Evolutionary conservation across 2,113 vertebrate species (phyloP).

Genomic region (Sinocyclocheilus grahami): DNA sequence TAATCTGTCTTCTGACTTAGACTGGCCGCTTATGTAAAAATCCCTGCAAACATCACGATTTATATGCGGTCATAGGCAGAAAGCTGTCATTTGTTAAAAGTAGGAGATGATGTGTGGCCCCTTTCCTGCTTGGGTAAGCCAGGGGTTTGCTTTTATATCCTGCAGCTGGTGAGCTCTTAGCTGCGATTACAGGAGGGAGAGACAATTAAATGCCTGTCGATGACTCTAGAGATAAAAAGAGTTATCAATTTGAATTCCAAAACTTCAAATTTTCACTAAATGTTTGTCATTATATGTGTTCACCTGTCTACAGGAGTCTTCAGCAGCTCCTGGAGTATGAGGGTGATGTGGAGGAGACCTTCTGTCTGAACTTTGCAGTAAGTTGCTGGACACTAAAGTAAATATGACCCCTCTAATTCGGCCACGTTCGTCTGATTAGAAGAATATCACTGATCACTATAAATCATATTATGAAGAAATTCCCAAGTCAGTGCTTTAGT

Average conservation of each 20-base stretch:
- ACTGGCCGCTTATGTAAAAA: background rate
- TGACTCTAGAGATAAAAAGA: background rate
- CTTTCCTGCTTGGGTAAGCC: background rate
- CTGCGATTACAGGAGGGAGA: background rate
- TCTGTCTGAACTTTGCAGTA: constrained; percentile 96
- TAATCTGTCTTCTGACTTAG: background rate
- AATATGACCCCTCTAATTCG: background rate
- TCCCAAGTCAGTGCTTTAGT: background rate
- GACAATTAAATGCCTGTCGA: background rate
- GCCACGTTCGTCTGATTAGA: background rate
- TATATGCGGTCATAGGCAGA: background rate
- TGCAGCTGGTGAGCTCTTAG: constrained; percentile 25
- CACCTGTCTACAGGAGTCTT: constrained; percentile 81
- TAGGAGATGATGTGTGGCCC: background rate
- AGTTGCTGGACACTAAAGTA: constrained; percentile 53
- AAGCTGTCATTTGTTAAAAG: constrained; percentile 7
- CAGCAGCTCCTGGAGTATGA: constrained; percentile 92
- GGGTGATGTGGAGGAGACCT: constrained; percentile 88
- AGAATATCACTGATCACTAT: background rate
- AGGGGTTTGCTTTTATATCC: constrained; percentile 25
- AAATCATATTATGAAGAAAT: background rate
- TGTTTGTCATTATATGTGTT: background rate
- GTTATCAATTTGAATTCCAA: background rate
- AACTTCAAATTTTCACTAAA: background rate
- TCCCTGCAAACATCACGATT: background rate